These are phyloP conservation scores for Myiopsitta monachus DNA, from an alignment of 2,113 vertebrate species.

Conservation along the genomic window DNA sequence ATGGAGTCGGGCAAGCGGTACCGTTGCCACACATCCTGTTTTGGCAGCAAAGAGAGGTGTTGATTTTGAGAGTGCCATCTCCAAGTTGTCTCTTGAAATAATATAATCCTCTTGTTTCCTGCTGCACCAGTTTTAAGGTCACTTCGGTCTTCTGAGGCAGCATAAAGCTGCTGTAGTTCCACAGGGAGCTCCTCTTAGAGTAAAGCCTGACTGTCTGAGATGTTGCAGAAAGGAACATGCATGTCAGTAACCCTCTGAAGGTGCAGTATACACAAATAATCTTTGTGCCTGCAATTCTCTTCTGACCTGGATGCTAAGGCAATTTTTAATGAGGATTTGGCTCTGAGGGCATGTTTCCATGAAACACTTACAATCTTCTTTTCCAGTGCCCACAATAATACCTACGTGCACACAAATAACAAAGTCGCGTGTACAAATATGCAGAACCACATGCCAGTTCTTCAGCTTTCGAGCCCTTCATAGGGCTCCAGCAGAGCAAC, in stretches of 20 bases:
- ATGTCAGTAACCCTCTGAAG: slow-evolving; percentile 41
- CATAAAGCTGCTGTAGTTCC: slow-evolving; percentile 11
- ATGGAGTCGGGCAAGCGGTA: neutral
- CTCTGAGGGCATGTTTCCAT: slow-evolving; percentile 22
- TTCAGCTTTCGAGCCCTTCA: neutral
- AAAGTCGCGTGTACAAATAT: neutral
- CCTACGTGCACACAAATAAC: neutral
- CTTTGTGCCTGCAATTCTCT: slow-evolving; percentile 15
- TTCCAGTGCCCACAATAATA: slow-evolving; percentile 33
- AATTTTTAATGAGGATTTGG: slow-evolving; percentile 65
- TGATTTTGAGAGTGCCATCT: slow-evolving; percentile 17
- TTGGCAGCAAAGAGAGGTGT: neutral
- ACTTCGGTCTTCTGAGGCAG: neutral
- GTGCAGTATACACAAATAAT: slow-evolving; percentile 25
- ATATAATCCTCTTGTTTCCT: slow-evolving; percentile 54
- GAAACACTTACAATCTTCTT: slow-evolving; percentile 37
- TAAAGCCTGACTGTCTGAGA: slow-evolving; percentile 31
- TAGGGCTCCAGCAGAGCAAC: neutral
- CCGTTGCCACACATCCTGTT: neutral
- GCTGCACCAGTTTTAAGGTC: slow-evolving; percentile 21
- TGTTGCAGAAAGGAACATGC: neutral
- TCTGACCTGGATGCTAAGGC: slow-evolving; percentile 32
- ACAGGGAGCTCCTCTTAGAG: neutral
- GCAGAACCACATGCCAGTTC: neutral
- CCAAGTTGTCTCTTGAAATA: neutral